Evolutionary conservation across 2,113 vertebrate genomes (phyloP).

Genomic region (Lethenteron camtschaticum): DNA sequence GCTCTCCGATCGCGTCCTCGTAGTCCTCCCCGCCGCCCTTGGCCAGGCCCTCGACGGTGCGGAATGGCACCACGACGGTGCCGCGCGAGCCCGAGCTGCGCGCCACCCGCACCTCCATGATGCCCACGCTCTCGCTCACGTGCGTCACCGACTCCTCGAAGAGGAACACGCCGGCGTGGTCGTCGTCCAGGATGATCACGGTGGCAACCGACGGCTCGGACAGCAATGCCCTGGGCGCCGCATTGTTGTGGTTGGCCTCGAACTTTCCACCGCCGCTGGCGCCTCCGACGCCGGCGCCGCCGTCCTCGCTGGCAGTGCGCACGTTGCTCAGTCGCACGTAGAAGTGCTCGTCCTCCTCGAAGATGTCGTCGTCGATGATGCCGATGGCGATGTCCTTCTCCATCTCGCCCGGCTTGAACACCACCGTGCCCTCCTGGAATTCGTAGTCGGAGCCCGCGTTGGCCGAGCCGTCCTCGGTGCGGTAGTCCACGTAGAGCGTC

Average conservation of each 20-base stretch:
- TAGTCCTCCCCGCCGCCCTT: constrained; percentile 90
- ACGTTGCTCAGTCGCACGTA: constrained; percentile 44
- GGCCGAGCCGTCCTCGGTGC: constrained; percentile 43
- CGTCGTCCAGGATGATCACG: constrained; percentile 76
- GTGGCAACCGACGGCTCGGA: constrained; percentile 49
- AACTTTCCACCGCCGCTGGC: no score
- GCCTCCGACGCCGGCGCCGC: not conserved
- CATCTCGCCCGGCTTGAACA: constrained; percentile 40
- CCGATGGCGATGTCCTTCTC: constrained; percentile 37
- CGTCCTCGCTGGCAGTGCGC: constrained; percentile 11
- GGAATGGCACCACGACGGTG: constrained; percentile 64
- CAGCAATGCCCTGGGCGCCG: constrained; percentile 28
- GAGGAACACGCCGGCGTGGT: constrained; percentile 76
- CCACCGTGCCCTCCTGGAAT: constrained; percentile 38
- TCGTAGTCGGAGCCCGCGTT: constrained; percentile 52
- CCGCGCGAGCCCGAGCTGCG: constrained; percentile 64
- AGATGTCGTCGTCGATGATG: constrained; percentile 80
- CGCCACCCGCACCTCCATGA: constrained; percentile 76
- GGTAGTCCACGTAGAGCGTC: constrained; percentile 42
- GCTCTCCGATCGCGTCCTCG: constrained; percentile 63
- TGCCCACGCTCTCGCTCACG: constrained; percentile 62
- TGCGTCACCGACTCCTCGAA: constrained; percentile 55
- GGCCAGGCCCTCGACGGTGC: constrained; percentile 58
- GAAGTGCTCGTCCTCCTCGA: constrained; percentile 72
- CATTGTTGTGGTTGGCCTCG: constrained; percentile 16